Percentiles rank a stretch among this genome's conserved stretches.
These are phyloP conservation scores for Rafetus swinhoei DNA, from an alignment of 2,113 vertebrate species.

Conservation along the genomic window DNA sequence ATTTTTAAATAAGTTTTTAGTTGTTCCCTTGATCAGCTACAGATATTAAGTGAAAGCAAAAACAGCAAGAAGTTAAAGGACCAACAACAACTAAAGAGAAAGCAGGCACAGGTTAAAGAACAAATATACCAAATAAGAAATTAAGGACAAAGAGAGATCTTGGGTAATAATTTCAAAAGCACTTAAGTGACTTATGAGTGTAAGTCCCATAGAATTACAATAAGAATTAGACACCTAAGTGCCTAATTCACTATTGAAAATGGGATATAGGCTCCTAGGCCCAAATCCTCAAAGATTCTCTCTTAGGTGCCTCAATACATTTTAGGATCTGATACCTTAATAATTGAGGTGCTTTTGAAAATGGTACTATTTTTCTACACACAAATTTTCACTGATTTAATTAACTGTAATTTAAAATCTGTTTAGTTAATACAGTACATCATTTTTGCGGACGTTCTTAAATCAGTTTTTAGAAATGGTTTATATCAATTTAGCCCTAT, in stretches of 20 bases:
- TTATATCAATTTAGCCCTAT: background rate
- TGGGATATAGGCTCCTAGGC: background rate
- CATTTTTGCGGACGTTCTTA: background rate
- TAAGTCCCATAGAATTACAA: background rate
- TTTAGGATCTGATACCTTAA: background rate
- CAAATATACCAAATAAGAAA: background rate
- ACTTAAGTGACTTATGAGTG: background rate
- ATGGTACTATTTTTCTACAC: background rate
- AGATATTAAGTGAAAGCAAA: background rate
- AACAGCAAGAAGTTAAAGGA: background rate
- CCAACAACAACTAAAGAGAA: background rate
- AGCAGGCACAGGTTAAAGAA: background rate
- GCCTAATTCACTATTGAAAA: background rate
- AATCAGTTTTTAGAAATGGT: background rate
- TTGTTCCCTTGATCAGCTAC: background rate
- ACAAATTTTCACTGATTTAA: background rate
- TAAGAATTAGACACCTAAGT: background rate
- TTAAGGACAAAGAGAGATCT: background rate
- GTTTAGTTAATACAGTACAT: background rate
- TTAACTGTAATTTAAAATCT: background rate
- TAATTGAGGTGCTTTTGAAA: background rate
- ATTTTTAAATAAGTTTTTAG: background rate
- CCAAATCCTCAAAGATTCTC: background rate
- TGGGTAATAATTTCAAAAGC: background rate
- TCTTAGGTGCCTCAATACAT: background rate